Conservation (phyloP, 2,113 vertebrate genomes). For the Euleptes europaea region DNA sequence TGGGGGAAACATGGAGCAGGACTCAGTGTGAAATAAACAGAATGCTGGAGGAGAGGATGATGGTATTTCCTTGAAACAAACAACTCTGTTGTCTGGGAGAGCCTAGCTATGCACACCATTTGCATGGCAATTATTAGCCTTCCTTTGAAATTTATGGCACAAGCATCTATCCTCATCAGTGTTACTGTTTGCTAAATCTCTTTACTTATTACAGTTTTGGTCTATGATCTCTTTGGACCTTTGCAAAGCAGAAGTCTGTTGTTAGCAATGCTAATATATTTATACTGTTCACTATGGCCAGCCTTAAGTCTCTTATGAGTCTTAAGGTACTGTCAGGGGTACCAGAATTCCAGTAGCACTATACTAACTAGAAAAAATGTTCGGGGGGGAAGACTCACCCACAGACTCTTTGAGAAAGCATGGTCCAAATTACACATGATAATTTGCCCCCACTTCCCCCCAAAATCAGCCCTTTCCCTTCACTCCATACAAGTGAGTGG, state of each 20-base stretch:
- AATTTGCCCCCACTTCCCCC: background rate
- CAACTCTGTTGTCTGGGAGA: slow-evolving; percentile 32
- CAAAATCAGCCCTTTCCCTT: background rate
- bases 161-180: background rate
- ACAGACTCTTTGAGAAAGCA: background rate
- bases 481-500: background rate
- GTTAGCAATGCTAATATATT: background rate
- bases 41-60: slow-evolving; percentile 7
- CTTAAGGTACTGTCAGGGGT: background rate
- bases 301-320: background rate
- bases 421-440: background rate
- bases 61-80: background rate
- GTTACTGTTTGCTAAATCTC: background rate
- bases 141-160: slow-evolving; percentile 17
- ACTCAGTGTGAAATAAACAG: slow-evolving; percentile 51
- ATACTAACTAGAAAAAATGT: background rate
- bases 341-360: too few species aligned
- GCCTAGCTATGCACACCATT: background rate
- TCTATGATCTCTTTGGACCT: slow-evolving; percentile 6
- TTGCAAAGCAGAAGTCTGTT: background rate
- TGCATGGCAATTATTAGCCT: slow-evolving; percentile 2
- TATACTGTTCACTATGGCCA: background rate
- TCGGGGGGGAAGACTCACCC: background rate
- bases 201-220: slow-evolving; percentile 16
- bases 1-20: slow-evolving; percentile 8